A percentile compares a stretch with the other conserved stretches of the same genome.
These are phyloP conservation scores for Ophion ellenae DNA, from an alignment of 2,888 invertebrate species.

Conservation along the genomic window DNA sequence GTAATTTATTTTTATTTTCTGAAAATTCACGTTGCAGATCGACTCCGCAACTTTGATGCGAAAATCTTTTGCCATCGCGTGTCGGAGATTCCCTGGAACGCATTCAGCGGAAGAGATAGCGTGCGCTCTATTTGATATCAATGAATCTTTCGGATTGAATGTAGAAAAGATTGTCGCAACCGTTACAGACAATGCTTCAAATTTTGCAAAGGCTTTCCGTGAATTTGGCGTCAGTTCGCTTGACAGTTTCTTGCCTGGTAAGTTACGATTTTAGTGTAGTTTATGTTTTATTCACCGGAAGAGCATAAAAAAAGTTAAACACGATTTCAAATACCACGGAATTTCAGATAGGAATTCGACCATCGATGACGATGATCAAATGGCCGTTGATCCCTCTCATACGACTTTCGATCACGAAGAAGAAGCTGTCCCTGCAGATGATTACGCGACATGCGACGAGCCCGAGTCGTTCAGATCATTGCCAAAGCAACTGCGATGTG, in stretches of 20 bases:
- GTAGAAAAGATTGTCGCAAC: conserved; percentile 59
- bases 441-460: neutral
- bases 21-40: conserved; percentile 35
- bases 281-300: conserved; percentile 1
- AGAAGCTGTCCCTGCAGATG: neutral
- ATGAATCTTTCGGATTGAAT: conserved; percentile 55
- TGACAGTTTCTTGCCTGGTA: conserved; percentile 14
- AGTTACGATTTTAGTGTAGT: neutral
- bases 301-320: neutral
- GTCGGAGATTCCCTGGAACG: conserved; percentile 62
- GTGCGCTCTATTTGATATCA: conserved; percentile 44
- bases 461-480: neutral
- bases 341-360: neutral
- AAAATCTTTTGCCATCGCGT: conserved; percentile 64
- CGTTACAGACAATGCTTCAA: conserved; percentile 64
- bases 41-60: conserved; percentile 47
- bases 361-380: conserved; percentile 6
- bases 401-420: neutral
- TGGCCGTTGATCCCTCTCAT: neutral
- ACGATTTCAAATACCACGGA: neutral
- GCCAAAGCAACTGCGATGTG: conserved; percentile 26
- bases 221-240: neutral
- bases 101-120: conserved; percentile 61
- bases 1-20: neutral
- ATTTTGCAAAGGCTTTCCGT: conserved; percentile 35